A percentile compares a stretch with the other conserved stretches of the same genome.
phyloP scores from a whole-genome alignment of 2,888 invertebrate genomes.

The Eupithecia subfuscata region DNA sequence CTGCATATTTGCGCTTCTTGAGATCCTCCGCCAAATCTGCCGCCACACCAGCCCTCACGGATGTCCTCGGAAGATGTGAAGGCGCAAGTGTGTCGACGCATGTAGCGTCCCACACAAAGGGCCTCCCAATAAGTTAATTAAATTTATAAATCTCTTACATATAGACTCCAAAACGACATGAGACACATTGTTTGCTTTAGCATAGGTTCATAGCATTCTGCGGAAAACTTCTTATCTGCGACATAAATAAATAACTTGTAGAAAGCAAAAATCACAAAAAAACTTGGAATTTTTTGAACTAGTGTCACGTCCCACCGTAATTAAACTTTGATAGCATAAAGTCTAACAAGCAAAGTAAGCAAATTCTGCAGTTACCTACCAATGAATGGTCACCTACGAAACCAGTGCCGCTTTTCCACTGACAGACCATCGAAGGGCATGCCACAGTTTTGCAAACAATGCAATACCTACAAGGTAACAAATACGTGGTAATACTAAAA shows the following conservation, averaged over 20 bases:
- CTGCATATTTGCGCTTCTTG: no score
- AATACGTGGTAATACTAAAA: slow-evolving; percentile 54
- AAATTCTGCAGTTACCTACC: not conserved
- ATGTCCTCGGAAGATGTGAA: no score
- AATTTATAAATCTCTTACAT: no score
- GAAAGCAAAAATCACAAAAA: not conserved
- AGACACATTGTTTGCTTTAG: no score
- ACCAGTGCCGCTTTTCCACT: not conserved
- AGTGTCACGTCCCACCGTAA: not conserved
- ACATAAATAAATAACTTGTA: not conserved
- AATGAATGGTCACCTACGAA: not conserved
- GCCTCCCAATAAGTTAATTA: no score
- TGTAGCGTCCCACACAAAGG: no score
- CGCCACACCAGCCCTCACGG: no score
- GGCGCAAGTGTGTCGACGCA: no score
- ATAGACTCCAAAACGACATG: no score
- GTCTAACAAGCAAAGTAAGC: not conserved
- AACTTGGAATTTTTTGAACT: not conserved
- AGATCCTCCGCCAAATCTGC: no score
- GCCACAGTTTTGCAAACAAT: not conserved
- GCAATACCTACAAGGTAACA: not conserved
- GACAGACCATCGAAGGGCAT: not conserved
- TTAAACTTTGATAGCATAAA: not conserved
- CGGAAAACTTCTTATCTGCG: not conserved
- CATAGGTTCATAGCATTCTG: no score